Evolutionary conservation across 1,140 invertebrate genomes (phyloP).

Genomic region (Thaumetopoea pityocampa): DNA sequence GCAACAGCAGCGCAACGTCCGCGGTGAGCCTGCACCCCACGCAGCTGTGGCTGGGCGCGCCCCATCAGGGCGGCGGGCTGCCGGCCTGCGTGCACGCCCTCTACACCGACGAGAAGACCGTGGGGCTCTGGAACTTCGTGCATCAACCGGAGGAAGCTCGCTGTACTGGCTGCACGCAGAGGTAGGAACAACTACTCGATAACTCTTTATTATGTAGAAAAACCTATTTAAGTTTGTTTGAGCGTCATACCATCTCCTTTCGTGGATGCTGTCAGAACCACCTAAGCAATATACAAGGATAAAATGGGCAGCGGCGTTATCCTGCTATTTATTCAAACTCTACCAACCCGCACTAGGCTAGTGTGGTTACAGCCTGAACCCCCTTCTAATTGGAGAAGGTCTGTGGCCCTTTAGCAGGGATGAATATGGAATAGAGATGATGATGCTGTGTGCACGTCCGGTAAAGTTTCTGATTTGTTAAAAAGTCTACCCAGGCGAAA

Average conservation of each 20-base stretch:
- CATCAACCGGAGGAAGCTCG: constrained; percentile 74
- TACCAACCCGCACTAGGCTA: too few relatives aligned
- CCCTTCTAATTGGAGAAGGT: too few relatives aligned
- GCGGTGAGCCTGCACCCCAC: constrained; percentile 24
- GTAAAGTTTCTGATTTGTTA: too few relatives aligned
- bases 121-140: constrained; percentile 93
- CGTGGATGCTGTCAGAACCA: too few relatives aligned
- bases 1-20: constrained; percentile 34
- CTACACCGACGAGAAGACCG: constrained; percentile 83
- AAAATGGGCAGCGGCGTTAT: too few relatives aligned
- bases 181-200: constrained; percentile 65
- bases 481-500: too few relatives aligned
- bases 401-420: too few relatives aligned
- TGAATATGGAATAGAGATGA: too few relatives aligned
- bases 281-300: too few relatives aligned
- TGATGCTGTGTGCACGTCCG: too few relatives aligned
- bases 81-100: constrained; percentile 88
- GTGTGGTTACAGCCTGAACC: too few relatives aligned
- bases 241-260: neutral
- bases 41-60: constrained; percentile 39
- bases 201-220: neutral
- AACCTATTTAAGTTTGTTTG: neutral
- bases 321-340: too few relatives aligned
- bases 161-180: constrained; percentile 86
- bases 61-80: constrained; percentile 73